Conservation (phyloP, 2,797 vertebrate genomes). For the Coregonus suidteri region DNA sequence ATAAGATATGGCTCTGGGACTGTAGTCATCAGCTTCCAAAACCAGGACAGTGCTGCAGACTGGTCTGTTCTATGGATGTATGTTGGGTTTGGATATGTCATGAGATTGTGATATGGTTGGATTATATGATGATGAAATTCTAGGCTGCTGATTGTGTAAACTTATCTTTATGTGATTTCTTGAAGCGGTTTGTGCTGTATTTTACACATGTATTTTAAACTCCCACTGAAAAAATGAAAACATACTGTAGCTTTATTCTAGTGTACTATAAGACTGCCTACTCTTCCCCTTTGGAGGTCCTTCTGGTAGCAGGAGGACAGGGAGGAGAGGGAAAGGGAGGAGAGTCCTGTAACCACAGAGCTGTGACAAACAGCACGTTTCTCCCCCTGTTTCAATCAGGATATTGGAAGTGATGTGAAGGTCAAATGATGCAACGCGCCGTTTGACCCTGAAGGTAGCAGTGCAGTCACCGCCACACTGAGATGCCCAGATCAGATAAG, state of each 20-base stretch:
- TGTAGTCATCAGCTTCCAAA: too few species aligned
- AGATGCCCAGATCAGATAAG: neutral
- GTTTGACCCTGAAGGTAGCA: neutral
- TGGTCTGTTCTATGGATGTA: too few species aligned
- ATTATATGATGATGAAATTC: too few species aligned
- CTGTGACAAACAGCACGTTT: conserved; percentile 27
- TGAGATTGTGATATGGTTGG: too few species aligned
- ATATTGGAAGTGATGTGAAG: conserved; percentile 12
- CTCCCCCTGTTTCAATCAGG: conserved; percentile 22
- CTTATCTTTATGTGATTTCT: too few species aligned
- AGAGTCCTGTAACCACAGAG: neutral
- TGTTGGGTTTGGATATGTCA: too few species aligned
- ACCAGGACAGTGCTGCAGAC: too few species aligned
- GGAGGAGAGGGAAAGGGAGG: conserved; percentile 30
- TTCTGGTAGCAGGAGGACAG: conserved; percentile 3
- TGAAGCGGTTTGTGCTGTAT: too few species aligned
- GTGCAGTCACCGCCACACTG: neutral
- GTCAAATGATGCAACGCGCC: neutral
- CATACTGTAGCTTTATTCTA: neutral
- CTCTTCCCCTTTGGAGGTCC: neutral
- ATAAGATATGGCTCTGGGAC: too few species aligned
- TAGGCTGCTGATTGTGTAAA: too few species aligned
- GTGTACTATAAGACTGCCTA: neutral
- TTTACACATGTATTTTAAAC: too few species aligned
- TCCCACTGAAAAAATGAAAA: too few species aligned